Evolutionary conservation across 2,113 vertebrate genomes (phyloP).

Genomic region (Panthera tigris): DNA sequence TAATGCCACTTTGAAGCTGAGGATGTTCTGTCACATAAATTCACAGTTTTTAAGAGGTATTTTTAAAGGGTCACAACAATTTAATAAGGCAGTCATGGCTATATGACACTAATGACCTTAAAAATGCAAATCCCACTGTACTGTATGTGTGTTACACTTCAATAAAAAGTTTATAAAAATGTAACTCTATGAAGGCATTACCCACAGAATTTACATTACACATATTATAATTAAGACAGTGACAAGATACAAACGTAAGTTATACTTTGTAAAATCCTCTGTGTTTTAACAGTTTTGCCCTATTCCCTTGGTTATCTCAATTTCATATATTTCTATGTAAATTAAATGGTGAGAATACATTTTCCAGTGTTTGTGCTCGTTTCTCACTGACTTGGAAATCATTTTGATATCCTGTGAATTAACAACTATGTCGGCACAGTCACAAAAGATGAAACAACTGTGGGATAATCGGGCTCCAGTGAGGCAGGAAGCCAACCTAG

Average conservation of each 20-base stretch:
- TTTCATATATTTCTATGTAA: not conserved
- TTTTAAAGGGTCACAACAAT: slow-evolving; percentile 17
- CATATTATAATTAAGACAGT: not conserved
- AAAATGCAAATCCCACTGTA: slow-evolving; percentile 8
- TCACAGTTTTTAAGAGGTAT: slow-evolving; percentile 34
- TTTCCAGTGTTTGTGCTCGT: slow-evolving; percentile 46
- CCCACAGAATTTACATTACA: not conserved
- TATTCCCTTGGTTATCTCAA: not conserved
- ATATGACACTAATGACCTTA: slow-evolving; percentile 15
- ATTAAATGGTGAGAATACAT: not conserved
- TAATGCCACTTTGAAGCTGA: slow-evolving; percentile 21
- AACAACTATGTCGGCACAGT: not conserved
- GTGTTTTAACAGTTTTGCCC: slow-evolving; percentile 30
- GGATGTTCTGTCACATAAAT: not conserved
- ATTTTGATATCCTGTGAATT: slow-evolving; percentile 24
- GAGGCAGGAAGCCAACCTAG: slow-evolving; percentile 45
- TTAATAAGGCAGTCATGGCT: not conserved
- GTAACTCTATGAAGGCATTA: not conserved
- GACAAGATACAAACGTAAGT: not conserved
- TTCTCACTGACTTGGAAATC: slow-evolving; percentile 59
- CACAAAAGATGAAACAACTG: slow-evolving; percentile 47
- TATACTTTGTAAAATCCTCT: slow-evolving; percentile 10
- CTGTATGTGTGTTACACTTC: not conserved
- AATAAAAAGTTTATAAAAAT: slow-evolving; percentile 7
- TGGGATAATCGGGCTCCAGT: not conserved